A percentile compares a stretch with the other conserved stretches of the same genome.
Conservation (phyloP, 2,797 vertebrate species). For the Neomorphus geoffroyi region DNA sequence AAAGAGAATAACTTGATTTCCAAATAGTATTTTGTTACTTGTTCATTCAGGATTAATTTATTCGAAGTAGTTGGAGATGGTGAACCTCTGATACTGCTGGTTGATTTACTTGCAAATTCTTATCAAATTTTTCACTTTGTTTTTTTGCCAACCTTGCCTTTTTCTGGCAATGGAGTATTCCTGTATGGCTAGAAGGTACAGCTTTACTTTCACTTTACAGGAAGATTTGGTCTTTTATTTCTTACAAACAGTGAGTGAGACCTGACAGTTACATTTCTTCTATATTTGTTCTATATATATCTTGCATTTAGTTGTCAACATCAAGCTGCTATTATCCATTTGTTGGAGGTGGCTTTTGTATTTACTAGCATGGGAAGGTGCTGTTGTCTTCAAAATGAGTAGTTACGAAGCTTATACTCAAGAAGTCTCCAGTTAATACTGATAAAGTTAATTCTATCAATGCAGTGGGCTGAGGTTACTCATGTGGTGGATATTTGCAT, state of each 20-base stretch:
- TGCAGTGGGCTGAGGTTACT: background rate
- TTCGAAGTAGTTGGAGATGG: background rate
- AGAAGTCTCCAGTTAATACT: background rate
- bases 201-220: background rate
- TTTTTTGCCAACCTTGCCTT: background rate
- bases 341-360: background rate
- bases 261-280: background rate
- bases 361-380: background rate
- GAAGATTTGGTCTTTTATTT: background rate
- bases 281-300: background rate
- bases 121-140: background rate
- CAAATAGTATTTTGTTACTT: background rate
- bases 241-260: background rate
- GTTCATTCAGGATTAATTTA: background rate
- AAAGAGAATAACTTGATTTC: background rate
- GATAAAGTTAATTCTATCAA: background rate
- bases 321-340: background rate
- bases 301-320: background rate
- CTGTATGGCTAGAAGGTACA: background rate
- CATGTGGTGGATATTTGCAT: background rate
- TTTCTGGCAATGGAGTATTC: background rate
- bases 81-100: background rate
- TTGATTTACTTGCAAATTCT: background rate
- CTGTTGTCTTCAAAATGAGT: background rate
- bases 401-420: background rate